Percentiles rank a stretch among this genome's conserved stretches.
phyloP scores from a whole-genome alignment of 1,140 invertebrate species.

The Arion vulgaris region DNA sequence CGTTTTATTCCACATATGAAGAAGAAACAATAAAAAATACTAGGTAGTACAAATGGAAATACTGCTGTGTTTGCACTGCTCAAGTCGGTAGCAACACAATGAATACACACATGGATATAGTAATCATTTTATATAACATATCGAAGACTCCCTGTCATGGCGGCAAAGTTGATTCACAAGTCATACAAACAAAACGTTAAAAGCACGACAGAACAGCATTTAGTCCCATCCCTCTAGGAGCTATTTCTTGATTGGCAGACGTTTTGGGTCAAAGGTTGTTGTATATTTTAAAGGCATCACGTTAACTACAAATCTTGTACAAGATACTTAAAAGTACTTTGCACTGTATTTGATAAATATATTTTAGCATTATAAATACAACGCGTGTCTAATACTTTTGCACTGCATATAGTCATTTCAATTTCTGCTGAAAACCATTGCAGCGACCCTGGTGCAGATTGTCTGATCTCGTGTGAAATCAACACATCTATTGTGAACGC shows the following conservation, averaged over 20 bases:
- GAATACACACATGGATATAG: neutral
- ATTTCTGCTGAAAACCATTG: too few relatives aligned
- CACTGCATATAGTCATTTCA: too few relatives aligned
- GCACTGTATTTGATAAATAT: too few relatives aligned
- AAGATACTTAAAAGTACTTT: too few relatives aligned
- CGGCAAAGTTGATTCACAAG: constrained; percentile 39
- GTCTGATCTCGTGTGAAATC: too few relatives aligned
- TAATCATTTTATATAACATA: constrained; percentile 18
- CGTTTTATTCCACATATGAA: neutral
- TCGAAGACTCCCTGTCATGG: constrained; percentile 20
- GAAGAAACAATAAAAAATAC: neutral
- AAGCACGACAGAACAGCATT: neutral
- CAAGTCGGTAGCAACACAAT: constrained; percentile 27
- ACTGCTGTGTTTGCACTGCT: neutral
- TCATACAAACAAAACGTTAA: constrained; percentile 26
- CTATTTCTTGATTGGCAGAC: constrained; percentile 20
- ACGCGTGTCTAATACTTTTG: too few relatives aligned
- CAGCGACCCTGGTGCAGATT: too few relatives aligned
- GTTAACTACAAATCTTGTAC: too few relatives aligned
- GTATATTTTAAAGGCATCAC: too few relatives aligned
- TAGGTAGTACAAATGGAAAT: neutral
- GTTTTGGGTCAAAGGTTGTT: neutral
- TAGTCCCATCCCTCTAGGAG: constrained; percentile 12
- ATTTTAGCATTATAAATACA: too few relatives aligned
- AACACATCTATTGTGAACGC: too few relatives aligned